Base-by-base conservation (phyloP, 2,113 vertebrate genomes). In the Solenodon paradoxus region DNA sequence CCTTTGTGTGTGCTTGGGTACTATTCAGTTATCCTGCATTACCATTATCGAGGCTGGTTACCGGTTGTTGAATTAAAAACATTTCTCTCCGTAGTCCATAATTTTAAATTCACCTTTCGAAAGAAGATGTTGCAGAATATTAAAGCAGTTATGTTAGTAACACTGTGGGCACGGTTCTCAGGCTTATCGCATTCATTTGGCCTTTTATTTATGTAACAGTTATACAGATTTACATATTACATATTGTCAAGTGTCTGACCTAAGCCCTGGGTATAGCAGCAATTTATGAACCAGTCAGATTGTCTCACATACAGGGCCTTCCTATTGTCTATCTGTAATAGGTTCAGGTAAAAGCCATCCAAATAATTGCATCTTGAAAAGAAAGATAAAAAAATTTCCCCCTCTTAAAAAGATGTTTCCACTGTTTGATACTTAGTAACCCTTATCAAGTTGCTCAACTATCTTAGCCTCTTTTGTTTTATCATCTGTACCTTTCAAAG, bases 331-430 rank as follows among this genome's bases (percentile, higher is more conserved):
- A 32, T 77, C 30, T 72, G 38, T 64, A 75, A 69, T 32, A 88
- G 57, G 49, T n/a, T 51, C 79, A 51, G 69, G 40, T 35, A 81
- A 59, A 45, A 71, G 63, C 49, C 57, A 63, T 42, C n/a, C 24
- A 79, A 64, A 81, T 84, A 90, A 75, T 15, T 92, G 86, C n/a
- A 85, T 95, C 82, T 69, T 83, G 38, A 61, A 69, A 96, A 96
- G 38, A 69, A 80, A 79, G 66, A 55, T 68, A 79, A 59, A 55
- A 68, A 7, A 26, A 6, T 32, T 51, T 16, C 7, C 35, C 32
- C 45, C 30, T 32, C 9, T 78, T 81, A 61, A 55, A 92, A 94
- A 92, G 69, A 49, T 82, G n/a, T 81, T 47, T 87, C 38, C 10
- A 47, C 53, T 17, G 55, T 13, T 38, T 90, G 55, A 85, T 61